A percentile compares a stretch with the other conserved stretches of the same genome.
Conservation (phyloP, 2,888 invertebrate genomes). For the Diogma glabrata region DNA sequence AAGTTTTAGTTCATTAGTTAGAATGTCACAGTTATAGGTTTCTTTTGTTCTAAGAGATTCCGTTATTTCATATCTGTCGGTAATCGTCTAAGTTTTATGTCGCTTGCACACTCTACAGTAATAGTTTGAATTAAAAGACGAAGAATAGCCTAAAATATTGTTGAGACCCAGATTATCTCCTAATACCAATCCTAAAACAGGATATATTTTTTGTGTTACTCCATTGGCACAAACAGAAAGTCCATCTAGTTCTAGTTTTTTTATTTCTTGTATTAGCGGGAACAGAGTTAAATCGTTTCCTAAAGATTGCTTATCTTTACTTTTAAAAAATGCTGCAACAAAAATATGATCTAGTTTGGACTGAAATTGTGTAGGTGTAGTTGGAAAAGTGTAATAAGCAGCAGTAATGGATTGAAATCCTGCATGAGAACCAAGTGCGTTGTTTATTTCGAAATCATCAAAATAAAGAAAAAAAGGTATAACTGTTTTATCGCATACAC, state of each 20-base stretch:
- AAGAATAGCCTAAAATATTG: neutral
- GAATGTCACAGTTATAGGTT: neutral
- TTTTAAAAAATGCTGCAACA: neutral
- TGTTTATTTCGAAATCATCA: conserved; percentile 1
- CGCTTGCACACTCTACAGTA: neutral
- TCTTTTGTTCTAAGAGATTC: neutral
- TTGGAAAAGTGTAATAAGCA: neutral
- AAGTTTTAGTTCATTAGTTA: neutral
- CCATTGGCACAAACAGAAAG: neutral
- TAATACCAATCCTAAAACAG: conserved; percentile 1
- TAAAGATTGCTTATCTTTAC: neutral
- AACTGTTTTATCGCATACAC: neutral
- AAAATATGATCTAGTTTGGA: neutral
- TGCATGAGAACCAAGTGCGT: neutral
- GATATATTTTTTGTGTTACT: neutral
- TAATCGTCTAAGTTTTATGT: neutral
- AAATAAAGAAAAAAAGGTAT: neutral
- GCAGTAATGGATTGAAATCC: neutral
- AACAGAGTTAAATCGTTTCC: neutral
- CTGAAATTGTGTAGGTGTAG: neutral
- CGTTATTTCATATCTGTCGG: neutral
- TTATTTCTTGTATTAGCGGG: neutral
- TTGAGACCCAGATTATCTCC: neutral
- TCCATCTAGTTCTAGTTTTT: neutral
- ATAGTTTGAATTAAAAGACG: conserved; percentile 3